These are phyloP conservation scores for Microctonus hyperodae DNA, from an alignment of 2,888 invertebrate genomes.

Conservation along the genomic window DNA sequence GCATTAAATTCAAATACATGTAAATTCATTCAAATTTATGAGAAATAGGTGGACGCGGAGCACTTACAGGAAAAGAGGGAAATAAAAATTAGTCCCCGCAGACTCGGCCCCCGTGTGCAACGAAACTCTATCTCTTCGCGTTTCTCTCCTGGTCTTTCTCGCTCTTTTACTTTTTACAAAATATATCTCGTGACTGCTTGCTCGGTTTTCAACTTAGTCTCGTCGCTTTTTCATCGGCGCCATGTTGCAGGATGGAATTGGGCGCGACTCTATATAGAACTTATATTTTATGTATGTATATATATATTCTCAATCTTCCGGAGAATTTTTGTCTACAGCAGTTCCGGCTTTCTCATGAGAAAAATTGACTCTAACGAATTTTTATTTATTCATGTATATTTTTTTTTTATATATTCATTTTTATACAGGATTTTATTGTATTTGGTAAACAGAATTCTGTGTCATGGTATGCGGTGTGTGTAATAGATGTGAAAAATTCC, in stretches of 20 bases:
- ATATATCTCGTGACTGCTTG: not conserved
- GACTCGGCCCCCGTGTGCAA: constrained; percentile 44
- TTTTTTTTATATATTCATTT: not conserved
- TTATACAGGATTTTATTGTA: constrained; percentile 41
- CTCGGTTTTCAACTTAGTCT: constrained; percentile 7
- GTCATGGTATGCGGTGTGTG: not conserved
- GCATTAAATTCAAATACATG: constrained; percentile 64
- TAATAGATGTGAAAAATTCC: not conserved
- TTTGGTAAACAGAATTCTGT: constrained; percentile 40
- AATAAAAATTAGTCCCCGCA: constrained; percentile 63
- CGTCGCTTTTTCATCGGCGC: constrained; percentile 37
- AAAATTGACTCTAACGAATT: constrained; percentile 16
- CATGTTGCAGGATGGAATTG: constrained; percentile 42
- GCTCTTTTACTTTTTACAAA: constrained; percentile 30
- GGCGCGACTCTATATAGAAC: constrained; percentile 34
- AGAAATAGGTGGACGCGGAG: constrained; percentile 63
- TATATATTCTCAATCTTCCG: constrained; percentile 17
- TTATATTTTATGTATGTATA: constrained; percentile 12
- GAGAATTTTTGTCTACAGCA: constrained; percentile 21
- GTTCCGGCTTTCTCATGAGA: constrained; percentile 12
- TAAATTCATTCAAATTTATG: constrained; percentile 65
- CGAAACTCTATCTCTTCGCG: constrained; percentile 52
- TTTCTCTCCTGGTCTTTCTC: constrained; percentile 26
- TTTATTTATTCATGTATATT: constrained; percentile 1
- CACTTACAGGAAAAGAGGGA: constrained; percentile 61